phyloP scores from a whole-genome alignment of 2,113 vertebrate genomes.

The Lagenorhynchus albirostris region DNA sequence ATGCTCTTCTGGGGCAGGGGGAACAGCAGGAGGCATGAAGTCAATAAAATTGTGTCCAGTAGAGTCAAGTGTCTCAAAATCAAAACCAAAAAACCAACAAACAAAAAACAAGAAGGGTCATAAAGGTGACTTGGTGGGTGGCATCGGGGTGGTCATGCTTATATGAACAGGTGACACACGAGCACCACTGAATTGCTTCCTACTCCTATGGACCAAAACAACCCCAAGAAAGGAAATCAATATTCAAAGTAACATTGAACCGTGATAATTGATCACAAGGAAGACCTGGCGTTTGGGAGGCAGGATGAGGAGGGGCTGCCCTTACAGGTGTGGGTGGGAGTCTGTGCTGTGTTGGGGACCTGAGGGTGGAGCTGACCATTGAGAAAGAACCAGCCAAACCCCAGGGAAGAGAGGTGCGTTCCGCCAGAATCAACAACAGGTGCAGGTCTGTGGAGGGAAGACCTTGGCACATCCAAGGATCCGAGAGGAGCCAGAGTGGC shows the following conservation, averaged over 20 bases:
- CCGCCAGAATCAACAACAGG: rapidly evolving
- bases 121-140: rapidly evolving
- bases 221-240: too few relatives aligned
- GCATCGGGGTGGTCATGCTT: too few relatives aligned
- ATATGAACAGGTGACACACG: rapidly evolving
- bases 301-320: rapidly evolving
- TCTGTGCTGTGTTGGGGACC: rapidly evolving
- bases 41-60: too few relatives aligned
- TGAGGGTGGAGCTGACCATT: rapidly evolving
- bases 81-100: background rate
- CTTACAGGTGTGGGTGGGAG: background rate
- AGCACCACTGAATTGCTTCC: rapidly evolving
- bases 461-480: rapidly evolving
- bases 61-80: background rate
- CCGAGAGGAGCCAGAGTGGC: rapidly evolving
- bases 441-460: rapidly evolving
- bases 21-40: rapidly evolving
- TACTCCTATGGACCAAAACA: rapidly evolving
- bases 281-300: rapidly evolving
- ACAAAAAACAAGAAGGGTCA: background rate
- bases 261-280: rapidly evolving
- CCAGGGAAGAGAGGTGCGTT: rapidly evolving
- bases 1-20: rapidly evolving
- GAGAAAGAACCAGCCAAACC: background rate
- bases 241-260: rapidly evolving